Base-by-base conservation (phyloP, 37 sponge, comb jelly and placozoan genomes). In the Halichondria panicea region DNA sequence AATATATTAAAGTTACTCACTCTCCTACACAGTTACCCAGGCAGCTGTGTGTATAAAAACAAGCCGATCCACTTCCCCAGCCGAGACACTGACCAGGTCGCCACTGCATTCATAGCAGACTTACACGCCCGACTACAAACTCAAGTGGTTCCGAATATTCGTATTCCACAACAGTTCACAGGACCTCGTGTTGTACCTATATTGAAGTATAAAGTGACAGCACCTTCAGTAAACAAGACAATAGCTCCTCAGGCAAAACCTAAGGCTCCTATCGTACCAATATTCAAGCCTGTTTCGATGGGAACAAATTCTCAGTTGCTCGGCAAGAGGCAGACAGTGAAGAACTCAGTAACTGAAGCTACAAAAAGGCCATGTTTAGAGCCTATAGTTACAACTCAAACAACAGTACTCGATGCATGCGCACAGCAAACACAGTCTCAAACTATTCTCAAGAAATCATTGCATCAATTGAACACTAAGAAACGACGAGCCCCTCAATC, bases 1-100 rank as follows among this genome's bases (percentile, higher is more conserved):
- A n/a, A n/a, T n/a, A n/a, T n/a, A n/a, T n/a, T n/a, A n/a, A n/a
- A n/a, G n/a, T n/a, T n/a, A n/a, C n/a, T n/a, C n/a, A n/a, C n/a
- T n/a, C n/a, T n/a, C n/a, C n/a, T n/a, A n/a, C n/a, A n/a, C n/a
- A n/a, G 91, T 72, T 91, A 91, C 67, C 91, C 91, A 59, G 91
- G 87, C 0, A 74, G 77, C 43, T 91, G 91, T 86, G 91, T 91
- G 9, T 41, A 68, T 19, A 76, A 77, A 59, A 30, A 30, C 33
- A 66, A 53, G n/a, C 91, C 91, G 7, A n/a, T 54, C 15, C 43
- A 37, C 13, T 81, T 33, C 27, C 76, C 82, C 18, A 62, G 66
- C 57, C 43, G 68, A 53, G 82, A 86, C 31, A 25, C 73, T n/a
- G 70, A 70, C 1, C 4, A 27, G 15, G 39, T 68, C 32, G 45